Conservation (phyloP, 1,140 invertebrate species). For the Drosophila obscura region DNA sequence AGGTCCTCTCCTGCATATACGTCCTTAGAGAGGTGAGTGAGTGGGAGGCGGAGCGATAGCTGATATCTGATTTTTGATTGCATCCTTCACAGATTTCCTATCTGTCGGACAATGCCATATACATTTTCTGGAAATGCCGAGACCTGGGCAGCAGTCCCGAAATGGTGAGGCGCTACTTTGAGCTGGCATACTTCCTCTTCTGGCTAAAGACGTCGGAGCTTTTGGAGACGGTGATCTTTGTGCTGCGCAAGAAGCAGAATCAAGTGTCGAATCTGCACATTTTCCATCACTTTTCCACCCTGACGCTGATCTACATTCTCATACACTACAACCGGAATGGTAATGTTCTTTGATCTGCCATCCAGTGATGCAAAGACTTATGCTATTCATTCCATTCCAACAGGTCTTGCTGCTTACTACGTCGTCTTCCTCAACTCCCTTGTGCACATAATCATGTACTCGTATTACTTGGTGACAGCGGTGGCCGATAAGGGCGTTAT, state of each 20-base stretch:
- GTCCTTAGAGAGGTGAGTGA: conserved; percentile 59
- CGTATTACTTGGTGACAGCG: conserved; percentile 92
- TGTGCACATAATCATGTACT: conserved; percentile 91
- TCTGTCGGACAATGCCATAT: conserved; percentile 35
- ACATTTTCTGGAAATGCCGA: conserved; percentile 64
- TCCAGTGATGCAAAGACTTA: background rate
- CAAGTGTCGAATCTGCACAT: conserved; percentile 91
- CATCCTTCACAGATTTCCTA: conserved; percentile 21
- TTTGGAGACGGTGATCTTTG: conserved; percentile 91
- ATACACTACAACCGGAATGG: conserved; percentile 82
- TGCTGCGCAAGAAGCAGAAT: conserved; percentile 90
- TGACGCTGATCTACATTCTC: conserved; percentile 91
- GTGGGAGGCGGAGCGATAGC: no score
- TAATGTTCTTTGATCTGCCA: background rate
- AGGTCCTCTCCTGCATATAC: conserved; percentile 69
- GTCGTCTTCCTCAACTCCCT: conserved; percentile 91
- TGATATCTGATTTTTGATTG: background rate
- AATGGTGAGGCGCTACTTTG: conserved; percentile 31
- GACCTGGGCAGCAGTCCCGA: conserved; percentile 4
- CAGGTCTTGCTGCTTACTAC: conserved; percentile 91
- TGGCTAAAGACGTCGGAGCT: conserved; percentile 87
- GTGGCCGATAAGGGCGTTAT: conserved; percentile 85
- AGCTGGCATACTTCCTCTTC: conserved; percentile 84
- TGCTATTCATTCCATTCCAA: conserved; percentile 1
- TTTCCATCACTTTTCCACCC: conserved; percentile 89